Base-by-base conservation (phyloP, 2,888 invertebrate species). In the Graphium colonna region DNA sequence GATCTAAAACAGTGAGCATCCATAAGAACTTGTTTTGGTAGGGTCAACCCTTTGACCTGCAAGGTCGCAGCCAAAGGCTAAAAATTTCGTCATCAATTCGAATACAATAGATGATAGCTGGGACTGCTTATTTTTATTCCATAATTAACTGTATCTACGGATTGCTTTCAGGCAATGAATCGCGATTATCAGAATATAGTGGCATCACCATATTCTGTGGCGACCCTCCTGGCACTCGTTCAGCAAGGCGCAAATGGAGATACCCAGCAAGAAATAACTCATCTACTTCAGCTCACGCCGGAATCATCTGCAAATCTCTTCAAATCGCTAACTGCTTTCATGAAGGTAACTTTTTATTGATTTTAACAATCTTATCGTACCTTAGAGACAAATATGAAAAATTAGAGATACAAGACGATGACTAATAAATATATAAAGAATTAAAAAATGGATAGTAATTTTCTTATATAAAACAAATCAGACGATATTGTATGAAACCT, bases 181-280 rank as follows among this genome's bases (percentile, higher is more conserved):
- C 7, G 12, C 15, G 33, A 33, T 33, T 33, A 33, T n/a, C 8
- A 33, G 33, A 91, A 91, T 57, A 55, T 81, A 4, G 83, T 91
- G 15, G 52, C 88, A 16, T 91, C 91, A 0, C 91, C 91, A 1
- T 76, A 80, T 51, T 90, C 90, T 1, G 73, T 91, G 1, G 77
- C 85, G 0, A 78, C 79, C 1, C 61, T 88, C 1, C 62, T 91
- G 31, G 77, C 87, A 0, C 69, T 91, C 13, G 64, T 91, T 16
- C 88, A 90, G 60, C 89, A 91, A 58, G 91, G 90, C 0, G 75
- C 90, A 0, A 50, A 61, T 1, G 87, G 82, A 0, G 59, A 58
- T 1, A 75, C 88, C 0, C 71, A 75, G 48, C 56, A 68, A 0
- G 77, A 91, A 63, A 75, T 90, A 17, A 67, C 79, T 0, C 52